Evolutionary conservation across 2,888 invertebrate species (phyloP).

Genomic region (Gandaritis pyraliata): DNA sequence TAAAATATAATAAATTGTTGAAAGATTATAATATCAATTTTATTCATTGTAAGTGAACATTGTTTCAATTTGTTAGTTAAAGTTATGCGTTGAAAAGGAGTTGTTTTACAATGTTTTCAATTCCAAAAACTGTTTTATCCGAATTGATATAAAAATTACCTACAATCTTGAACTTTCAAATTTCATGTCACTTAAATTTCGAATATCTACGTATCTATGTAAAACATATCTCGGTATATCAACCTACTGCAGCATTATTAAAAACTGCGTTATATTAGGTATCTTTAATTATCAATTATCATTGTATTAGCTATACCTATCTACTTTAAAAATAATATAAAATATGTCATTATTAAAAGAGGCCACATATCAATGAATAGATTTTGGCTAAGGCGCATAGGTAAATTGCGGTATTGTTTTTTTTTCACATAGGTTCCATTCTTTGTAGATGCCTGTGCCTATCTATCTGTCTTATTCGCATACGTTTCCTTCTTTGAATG

Average conservation of each 20-base stretch:
- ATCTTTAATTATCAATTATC: constrained; percentile 58
- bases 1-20: constrained; percentile 71
- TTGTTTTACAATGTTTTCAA: constrained; percentile 64
- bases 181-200: constrained; percentile 33
- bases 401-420: constrained; percentile 43
- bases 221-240: constrained; percentile 78
- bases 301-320: constrained; percentile 63
- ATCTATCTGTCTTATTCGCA: constrained; percentile 22
- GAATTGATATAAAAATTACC: constrained; percentile 35
- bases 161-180: constrained; percentile 40
- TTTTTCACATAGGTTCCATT: constrained; percentile 30
- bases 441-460: constrained; percentile 13
- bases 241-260: constrained; percentile 52
- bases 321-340: constrained; percentile 43
- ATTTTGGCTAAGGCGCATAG: constrained; percentile 70
- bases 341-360: constrained; percentile 61
- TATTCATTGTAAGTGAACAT: constrained; percentile 83
- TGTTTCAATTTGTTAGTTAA: constrained; percentile 84
- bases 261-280: constrained; percentile 67
- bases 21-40: constrained; percentile 83
- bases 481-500: constrained; percentile 47
- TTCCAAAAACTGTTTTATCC: constrained; percentile 42
- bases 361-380: constrained; percentile 78
- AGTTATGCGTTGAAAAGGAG: constrained; percentile 79
- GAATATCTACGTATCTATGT: constrained; percentile 26